Base-by-base conservation (phyloP, 92 coral and sea anemone genomes). In the Actinernus sp. region DNA sequence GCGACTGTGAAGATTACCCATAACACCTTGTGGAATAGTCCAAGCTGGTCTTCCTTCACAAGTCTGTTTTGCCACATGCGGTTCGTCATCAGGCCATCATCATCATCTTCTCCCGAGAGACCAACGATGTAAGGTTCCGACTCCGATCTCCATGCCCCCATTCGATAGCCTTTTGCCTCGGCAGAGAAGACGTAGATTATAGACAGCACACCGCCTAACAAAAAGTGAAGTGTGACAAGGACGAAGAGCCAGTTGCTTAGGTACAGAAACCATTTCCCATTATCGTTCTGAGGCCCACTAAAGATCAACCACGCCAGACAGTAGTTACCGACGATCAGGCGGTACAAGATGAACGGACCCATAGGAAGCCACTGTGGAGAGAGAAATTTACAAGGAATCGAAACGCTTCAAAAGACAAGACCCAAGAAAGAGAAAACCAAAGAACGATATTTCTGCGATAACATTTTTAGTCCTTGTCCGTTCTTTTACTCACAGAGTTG, bases 1-100 rank as follows among this genome's bases (percentile, higher is more conserved):
- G 95, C 90, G 44, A 95, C 73, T 46, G 86, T 83, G 70, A 82
- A 85, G 30, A 84, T 14, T 28, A 95, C 31, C 99, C 99, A 95
- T 22, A 65, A 37, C 13, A 47, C 55, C 58, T 95, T 92, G 67
- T 87, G 83, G 33, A 53, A 71, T 58, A 83, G 75, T 26, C 41
- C 58, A 48, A 90, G 59, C 39, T 48, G 55, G 59, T 90, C 73
- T 1, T 72, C 78, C 1, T 86, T 73, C 17, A 6, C 22, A 12
- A 45, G 52, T 5, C 8, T 7, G 19, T 45, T 7, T 29, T 55
- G 25, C 50, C 37, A 29, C 6, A 12, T 21, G 17, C 27, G 24
- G 1, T 19, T 22, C 34, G 21, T 16, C 26, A 48, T 31, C 24
- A 47, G 61, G 25, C 56, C 61, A 26, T 50, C 58, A 17, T 43